phyloP scores from a whole-genome alignment of 2,888 invertebrate species.

The Palloptera scutellata region DNA sequence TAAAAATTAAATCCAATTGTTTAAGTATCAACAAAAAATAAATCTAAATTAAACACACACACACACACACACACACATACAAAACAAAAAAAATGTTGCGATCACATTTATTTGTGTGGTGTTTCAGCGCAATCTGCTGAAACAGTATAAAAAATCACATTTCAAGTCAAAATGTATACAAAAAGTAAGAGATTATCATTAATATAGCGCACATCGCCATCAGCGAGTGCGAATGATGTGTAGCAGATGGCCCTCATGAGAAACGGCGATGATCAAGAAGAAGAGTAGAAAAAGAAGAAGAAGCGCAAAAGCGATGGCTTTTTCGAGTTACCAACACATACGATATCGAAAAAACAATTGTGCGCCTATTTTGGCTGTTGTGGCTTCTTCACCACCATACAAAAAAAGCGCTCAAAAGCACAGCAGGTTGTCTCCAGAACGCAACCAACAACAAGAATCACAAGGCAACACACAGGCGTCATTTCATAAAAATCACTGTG shows the following conservation, averaged over 20 bases:
- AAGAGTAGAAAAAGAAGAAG: background rate
- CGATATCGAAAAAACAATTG: background rate
- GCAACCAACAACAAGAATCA: slow-evolving; percentile 15
- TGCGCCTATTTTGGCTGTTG: slow-evolving; percentile 5
- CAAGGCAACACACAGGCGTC: slow-evolving; percentile 7
- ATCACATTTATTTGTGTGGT: slow-evolving; percentile 10
- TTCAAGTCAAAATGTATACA: slow-evolving; percentile 40
- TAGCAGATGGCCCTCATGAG: slow-evolving; percentile 53
- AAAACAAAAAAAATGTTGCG: slow-evolving; percentile 5
- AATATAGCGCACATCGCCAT: slow-evolving; percentile 54
- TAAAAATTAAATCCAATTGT: slow-evolving; percentile 38
- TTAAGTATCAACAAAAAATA: slow-evolving; percentile 56
- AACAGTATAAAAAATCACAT: slow-evolving; percentile 40
- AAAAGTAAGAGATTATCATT: slow-evolving; percentile 55
- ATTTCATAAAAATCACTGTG: slow-evolving; percentile 19
- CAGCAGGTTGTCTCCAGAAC: slow-evolving; percentile 55
- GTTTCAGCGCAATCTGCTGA: slow-evolving; percentile 38
- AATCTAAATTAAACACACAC: slow-evolving; percentile 42
- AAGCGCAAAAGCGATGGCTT: background rate
- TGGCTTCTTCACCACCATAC: background rate
- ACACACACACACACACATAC: background rate
- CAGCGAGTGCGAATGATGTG: slow-evolving; percentile 59
- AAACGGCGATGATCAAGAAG: background rate
- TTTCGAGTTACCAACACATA: background rate
- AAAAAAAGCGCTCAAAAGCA: slow-evolving; percentile 42